phyloP scores from a whole-genome alignment of 2,797 vertebrate genomes.

The Gallinago nigripennis region DNA sequence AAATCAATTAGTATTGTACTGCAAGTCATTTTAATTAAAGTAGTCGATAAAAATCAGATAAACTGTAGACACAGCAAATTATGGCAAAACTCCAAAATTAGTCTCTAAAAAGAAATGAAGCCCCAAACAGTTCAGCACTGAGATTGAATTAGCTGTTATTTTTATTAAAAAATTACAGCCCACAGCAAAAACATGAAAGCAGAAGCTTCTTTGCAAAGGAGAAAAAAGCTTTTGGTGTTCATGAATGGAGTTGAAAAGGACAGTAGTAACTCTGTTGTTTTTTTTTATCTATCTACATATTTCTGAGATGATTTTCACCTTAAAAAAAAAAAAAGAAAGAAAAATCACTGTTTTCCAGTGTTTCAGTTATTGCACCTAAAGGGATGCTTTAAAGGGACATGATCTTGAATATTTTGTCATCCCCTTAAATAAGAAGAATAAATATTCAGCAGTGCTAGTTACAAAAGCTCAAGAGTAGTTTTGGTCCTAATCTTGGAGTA shows the following conservation, averaged over 20 bases:
- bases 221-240: background rate
- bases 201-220: background rate
- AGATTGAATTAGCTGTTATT: constrained; percentile 26
- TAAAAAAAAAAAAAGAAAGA: background rate
- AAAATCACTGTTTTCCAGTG: background rate
- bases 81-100: constrained; percentile 53
- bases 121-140: background rate
- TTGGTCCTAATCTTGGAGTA: background rate
- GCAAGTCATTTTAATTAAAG: constrained; percentile 69
- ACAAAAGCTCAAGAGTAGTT: background rate
- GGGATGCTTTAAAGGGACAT: background rate
- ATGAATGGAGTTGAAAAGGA: background rate
- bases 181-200: background rate
- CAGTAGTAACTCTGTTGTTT: background rate
- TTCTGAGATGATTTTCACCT: constrained; percentile 3
- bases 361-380: background rate
- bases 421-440: background rate
- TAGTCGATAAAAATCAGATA: constrained; percentile 66
- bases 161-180: constrained; percentile 30
- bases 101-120: background rate
- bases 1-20: constrained; percentile 73
- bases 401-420: background rate
- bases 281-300: background rate
- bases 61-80: constrained; percentile 44
- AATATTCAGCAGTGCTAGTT: background rate